A percentile compares a stretch with the other conserved stretches of the same genome.
Conservation (phyloP, 92 coral and sea anemone species). For the Metridium senile region DNA sequence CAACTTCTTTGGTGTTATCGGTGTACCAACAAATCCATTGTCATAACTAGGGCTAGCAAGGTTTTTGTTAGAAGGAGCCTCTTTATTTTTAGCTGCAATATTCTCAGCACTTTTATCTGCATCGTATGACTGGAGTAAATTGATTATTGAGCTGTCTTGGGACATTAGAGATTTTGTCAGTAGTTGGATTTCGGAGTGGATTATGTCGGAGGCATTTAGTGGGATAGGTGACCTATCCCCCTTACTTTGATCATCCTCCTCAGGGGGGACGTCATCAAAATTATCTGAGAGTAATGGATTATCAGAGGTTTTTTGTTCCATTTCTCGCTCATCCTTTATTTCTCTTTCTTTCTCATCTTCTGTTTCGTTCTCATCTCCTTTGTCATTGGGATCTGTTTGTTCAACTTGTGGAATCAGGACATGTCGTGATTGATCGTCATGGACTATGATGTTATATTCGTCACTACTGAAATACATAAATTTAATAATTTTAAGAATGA, state of each 20-base stretch:
- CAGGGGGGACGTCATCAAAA: neutral
- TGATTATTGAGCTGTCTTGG: conserved; percentile 51
- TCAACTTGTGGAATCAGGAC: neutral
- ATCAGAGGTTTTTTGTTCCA: neutral
- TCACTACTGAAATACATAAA: neutral
- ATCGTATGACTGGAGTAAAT: conserved; percentile 40
- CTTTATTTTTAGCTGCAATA: neutral
- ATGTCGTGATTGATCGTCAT: neutral
- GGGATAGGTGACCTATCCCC: conserved; percentile 26
- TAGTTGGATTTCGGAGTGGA: conserved; percentile 64
- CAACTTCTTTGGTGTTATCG: neutral
- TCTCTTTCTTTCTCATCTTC: conserved; percentile 15
- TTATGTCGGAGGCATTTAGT: conserved; percentile 34
- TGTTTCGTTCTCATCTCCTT: conserved; percentile 7
- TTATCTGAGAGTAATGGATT: conserved; percentile 1
- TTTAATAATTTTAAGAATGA: no score
- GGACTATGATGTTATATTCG: neutral
- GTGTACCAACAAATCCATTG: conserved; percentile 38
- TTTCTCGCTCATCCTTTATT: conserved; percentile 6
- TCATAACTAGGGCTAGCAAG: conserved; percentile 29
- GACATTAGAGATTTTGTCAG: conserved; percentile 45
- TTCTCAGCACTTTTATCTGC: conserved; percentile 14
- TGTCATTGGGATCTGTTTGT: conserved; percentile 8
- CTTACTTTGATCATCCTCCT: neutral
- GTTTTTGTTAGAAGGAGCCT: conserved; percentile 23